Evolutionary conservation across 2,797 vertebrate species (phyloP).

Genomic region (Craterocephalus amniculus): DNA sequence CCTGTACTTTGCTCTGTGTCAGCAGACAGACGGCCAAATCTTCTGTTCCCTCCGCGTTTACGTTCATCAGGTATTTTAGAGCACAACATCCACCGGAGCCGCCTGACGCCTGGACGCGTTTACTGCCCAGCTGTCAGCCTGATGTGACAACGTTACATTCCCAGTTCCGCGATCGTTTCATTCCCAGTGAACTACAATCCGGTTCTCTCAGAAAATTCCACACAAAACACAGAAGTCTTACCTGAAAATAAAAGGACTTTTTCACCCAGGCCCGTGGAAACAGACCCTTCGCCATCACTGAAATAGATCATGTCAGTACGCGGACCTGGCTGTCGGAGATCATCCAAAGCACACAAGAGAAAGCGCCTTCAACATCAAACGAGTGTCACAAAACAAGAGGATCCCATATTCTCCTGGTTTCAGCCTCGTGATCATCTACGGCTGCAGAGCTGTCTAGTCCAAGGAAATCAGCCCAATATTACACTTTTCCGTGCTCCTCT

Average conservation of each 20-base stretch:
- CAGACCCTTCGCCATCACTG: conserved; percentile 91
- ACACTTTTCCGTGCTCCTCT: conserved; percentile 40
- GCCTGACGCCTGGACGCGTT: conserved; percentile 6
- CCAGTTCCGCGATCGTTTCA: conserved; percentile 1
- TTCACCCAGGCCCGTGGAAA: conserved; percentile 91
- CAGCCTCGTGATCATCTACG: not conserved
- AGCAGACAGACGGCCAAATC: not conserved
- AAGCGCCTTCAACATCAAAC: conserved; percentile 20
- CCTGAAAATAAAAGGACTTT: conserved; percentile 89
- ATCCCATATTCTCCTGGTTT: not conserved
- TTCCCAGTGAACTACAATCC: not conserved
- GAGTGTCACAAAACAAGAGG: not conserved
- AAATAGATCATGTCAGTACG: conserved; percentile 88
- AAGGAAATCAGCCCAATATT: not conserved
- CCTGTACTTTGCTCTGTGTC: conserved; percentile 9
- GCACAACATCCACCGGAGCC: not conserved
- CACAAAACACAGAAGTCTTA: conserved; percentile 59
- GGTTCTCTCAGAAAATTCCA: not conserved
- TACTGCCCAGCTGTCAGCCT: conserved; percentile 59
- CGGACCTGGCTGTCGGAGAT: conserved; percentile 71
- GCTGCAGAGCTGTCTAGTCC: not conserved
- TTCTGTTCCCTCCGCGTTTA: conserved; percentile 8
- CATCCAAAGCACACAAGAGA: conserved; percentile 45
- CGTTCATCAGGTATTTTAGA: conserved; percentile 51
- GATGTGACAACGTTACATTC: conserved; percentile 30